Evolutionary conservation across 2,888 invertebrate genomes (phyloP).

Genomic region (Melanostoma mellinum): DNA sequence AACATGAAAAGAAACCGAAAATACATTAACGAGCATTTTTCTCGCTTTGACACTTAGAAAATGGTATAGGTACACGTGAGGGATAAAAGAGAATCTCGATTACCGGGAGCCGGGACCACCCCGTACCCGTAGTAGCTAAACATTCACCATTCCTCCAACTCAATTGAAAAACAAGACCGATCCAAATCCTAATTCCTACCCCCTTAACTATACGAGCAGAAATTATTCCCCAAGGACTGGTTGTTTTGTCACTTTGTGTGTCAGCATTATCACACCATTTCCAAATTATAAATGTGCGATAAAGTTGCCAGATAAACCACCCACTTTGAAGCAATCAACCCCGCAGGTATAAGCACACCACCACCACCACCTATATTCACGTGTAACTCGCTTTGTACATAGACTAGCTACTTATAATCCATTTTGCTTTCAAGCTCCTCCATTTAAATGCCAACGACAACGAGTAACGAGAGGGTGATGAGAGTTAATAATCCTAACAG

Average conservation of each 20-base stretch:
- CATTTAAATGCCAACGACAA: slow-evolving; percentile 46
- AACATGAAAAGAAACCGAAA: slow-evolving; percentile 68
- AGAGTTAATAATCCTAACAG: slow-evolving; percentile 65
- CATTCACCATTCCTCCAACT: neutral
- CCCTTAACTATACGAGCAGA: slow-evolving; percentile 47
- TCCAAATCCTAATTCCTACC: slow-evolving; percentile 27
- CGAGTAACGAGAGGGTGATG: slow-evolving; percentile 37
- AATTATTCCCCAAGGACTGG: slow-evolving; percentile 65
- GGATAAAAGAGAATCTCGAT: slow-evolving; percentile 71
- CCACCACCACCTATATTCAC: neutral
- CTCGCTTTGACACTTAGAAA: slow-evolving; percentile 70
- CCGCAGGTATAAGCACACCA: slow-evolving; percentile 18
- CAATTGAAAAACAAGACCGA: neutral
- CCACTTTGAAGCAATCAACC: slow-evolving; percentile 68
- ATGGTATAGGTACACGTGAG: slow-evolving; percentile 28
- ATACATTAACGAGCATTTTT: slow-evolving; percentile 70
- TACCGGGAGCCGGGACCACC: slow-evolving; percentile 41
- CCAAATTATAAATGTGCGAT: slow-evolving; percentile 72
- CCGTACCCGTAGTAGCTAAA: slow-evolving; percentile 2
- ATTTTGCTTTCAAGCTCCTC: slow-evolving; percentile 58
- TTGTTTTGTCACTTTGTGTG: slow-evolving; percentile 71
- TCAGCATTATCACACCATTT: slow-evolving; percentile 73
- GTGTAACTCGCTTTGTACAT: neutral
- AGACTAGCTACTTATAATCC: slow-evolving; percentile 47
- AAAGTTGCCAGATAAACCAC: slow-evolving; percentile 72